phyloP scores from a whole-genome alignment of 2,888 invertebrate genomes.

The Lepetodrilus schrolli region DNA sequence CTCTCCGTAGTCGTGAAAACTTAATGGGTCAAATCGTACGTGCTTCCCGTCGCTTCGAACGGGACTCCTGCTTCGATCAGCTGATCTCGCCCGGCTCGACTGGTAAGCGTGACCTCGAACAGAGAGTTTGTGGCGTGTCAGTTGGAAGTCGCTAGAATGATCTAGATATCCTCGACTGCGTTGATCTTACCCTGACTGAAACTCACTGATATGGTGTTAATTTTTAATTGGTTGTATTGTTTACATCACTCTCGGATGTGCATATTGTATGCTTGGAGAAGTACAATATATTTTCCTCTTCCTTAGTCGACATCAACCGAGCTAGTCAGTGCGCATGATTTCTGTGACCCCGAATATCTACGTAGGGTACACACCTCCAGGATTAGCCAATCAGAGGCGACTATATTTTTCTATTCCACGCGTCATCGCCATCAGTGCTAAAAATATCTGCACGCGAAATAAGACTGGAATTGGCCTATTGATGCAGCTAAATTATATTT shows the following conservation, averaged over 20 bases:
- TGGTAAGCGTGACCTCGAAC: background rate
- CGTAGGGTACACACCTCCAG: slow-evolving; percentile 13
- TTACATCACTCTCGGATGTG: background rate
- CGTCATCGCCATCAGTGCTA: too few relatives aligned
- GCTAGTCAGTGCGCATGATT: slow-evolving; percentile 3
- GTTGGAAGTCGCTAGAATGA: too few relatives aligned
- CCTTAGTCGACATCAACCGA: background rate
- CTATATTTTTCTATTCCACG: too few relatives aligned
- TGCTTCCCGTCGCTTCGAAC: too few relatives aligned
- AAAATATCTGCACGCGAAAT: too few relatives aligned
- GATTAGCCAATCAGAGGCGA: background rate
- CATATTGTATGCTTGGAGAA: background rate
- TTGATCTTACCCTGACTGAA: background rate
- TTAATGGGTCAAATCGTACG: too few relatives aligned
- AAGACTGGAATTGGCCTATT: too few relatives aligned
- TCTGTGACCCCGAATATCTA: background rate
- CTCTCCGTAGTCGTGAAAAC: too few relatives aligned
- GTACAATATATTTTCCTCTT: background rate
- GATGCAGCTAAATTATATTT: too few relatives aligned
- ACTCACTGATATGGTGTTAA: background rate
- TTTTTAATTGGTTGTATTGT: background rate
- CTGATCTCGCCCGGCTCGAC: background rate
- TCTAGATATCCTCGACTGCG: background rate
- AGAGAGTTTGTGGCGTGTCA: too few relatives aligned
- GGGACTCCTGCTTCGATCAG: background rate